phyloP scores from a whole-genome alignment of 2,888 invertebrate genomes.

The Eumacrocentrus americanus region DNA sequence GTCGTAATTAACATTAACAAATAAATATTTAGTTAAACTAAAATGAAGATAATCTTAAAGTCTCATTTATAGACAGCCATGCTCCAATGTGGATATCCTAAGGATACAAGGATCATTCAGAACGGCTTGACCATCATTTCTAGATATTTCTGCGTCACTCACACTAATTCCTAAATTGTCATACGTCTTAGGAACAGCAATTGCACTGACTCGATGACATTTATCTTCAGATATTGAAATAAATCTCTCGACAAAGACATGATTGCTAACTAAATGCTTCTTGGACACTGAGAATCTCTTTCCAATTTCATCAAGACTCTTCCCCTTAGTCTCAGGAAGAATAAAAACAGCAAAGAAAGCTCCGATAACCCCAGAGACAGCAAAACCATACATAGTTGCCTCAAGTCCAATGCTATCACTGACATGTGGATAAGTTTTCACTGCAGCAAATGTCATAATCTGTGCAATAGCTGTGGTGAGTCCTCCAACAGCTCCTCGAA shows the following conservation, averaged over 20 bases:
- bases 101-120: not conserved
- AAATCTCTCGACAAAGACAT: conserved; percentile 15
- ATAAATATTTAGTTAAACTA: no score
- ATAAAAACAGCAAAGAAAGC: conserved; percentile 68
- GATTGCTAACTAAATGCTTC: conserved; percentile 10
- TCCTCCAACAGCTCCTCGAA: conserved; percentile 74
- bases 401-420: conserved; percentile 67
- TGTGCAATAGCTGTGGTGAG: conserved; percentile 75
- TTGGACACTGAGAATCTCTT: conserved; percentile 63
- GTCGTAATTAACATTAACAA: not conserved
- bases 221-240: conserved; percentile 15
- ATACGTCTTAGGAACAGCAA: conserved; percentile 2
- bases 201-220: not conserved
- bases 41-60: no score
- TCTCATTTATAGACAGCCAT: not conserved
- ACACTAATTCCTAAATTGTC: conserved; percentile 12
- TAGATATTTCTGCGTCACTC: conserved; percentile 6
- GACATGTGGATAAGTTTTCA: conserved; percentile 74
- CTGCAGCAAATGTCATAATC: conserved; percentile 72
- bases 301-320: conserved; percentile 73
- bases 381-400: conserved; percentile 71
- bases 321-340: conserved; percentile 75
- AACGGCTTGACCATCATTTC: not conserved
- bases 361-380: conserved; percentile 67
- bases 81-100: conserved; percentile 10